Evolutionary conservation across 1,140 invertebrate genomes (phyloP).

Genomic region (Nautilus pompilius): DNA sequence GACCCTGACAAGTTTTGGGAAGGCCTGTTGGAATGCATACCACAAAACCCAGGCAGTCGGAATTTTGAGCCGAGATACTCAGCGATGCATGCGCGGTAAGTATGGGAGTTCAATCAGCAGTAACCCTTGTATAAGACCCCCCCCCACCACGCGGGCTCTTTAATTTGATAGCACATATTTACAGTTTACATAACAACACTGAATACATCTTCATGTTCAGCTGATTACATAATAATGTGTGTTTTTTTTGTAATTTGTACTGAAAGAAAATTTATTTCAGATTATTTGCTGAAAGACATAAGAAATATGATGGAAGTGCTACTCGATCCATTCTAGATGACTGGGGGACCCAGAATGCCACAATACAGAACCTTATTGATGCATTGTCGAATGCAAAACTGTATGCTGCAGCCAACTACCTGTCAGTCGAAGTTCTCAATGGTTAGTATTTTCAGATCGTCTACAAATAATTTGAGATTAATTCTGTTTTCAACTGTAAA

Average conservation of each 20-base stretch:
- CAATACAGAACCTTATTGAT: constrained; percentile 30
- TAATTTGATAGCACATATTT: too few relatives aligned
- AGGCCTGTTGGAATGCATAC: constrained; percentile 19
- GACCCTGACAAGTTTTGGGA: constrained; percentile 28
- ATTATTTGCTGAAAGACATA: constrained; percentile 14
- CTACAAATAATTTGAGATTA: too few relatives aligned
- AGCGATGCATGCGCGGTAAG: constrained; percentile 11
- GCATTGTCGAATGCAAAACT: constrained; percentile 20
- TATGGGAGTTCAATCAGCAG: constrained; percentile 17
- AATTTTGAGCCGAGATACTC: background rate
- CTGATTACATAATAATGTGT: background rate
- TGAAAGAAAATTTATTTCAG: constrained; percentile 9
- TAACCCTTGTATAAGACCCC: too few relatives aligned
- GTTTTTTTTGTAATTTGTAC: background rate
- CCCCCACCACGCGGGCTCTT: too few relatives aligned
- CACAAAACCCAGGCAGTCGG: constrained; percentile 11
- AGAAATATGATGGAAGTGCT: constrained; percentile 19
- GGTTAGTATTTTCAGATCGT: constrained; percentile 1
- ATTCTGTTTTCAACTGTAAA: too few relatives aligned
- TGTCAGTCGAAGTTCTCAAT: constrained; percentile 25
- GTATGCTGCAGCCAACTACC: constrained; percentile 31
- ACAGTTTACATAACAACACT: too few relatives aligned
- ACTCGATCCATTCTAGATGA: constrained; percentile 28
- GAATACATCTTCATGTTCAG: too few relatives aligned
- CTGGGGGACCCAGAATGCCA: constrained; percentile 39